Base-by-base conservation (phyloP, 37 sponge, comb jelly and placozoan species). In the Cliona cf. orientalis region DNA sequence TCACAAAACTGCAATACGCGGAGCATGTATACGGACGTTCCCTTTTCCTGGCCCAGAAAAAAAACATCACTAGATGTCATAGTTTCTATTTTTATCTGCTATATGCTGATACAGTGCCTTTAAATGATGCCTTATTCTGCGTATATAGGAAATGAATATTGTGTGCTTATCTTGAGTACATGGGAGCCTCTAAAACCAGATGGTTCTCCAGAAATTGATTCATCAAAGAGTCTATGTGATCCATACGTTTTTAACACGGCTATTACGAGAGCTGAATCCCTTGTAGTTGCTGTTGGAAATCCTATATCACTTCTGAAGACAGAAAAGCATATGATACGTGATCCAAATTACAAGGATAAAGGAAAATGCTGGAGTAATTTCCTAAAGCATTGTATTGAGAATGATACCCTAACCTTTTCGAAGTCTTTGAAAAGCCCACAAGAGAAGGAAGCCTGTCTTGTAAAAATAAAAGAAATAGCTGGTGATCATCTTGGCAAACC, bases 271-370 rank as follows among this genome's bases (percentile, higher is more conserved):
- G 86, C 86, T 53, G 71, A 76, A 66, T 85, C 86, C 21, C 64
- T 85, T 38, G 86, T 85, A 22, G 86, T 85, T 26, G 71, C 72
- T 45, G 79, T 85, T 37, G 86, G 86, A 9, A 85, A 85, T 56
- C 86, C 86, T 14, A 78, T 76, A 60, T 39, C 56, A 36, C 64
- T 85, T 5, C 69, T 85, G 4, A 31, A 33, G 63, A 69, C 39
- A 25, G 86, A 85, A 34, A 33, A 78, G 60, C 55, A 45, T 57
- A 79, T 79, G 80, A 39, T 79, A n/a, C n/a, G n/a, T n/a, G n/a
- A n/a, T 38, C 33, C 32, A 59, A 79, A 68, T 56, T 79, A 79
- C 33, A 58, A 69, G 58, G 59, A 74, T 23, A 63, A 73, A 34
- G 60, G 53, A 3, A 70, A 75, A 31, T 81, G 82, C 62, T 88